A percentile compares a stretch with the other conserved stretches of the same genome.
Evolutionary conservation across 2,888 invertebrate species (phyloP).

Genomic region (Caenorhabditis panamensis): DNA sequence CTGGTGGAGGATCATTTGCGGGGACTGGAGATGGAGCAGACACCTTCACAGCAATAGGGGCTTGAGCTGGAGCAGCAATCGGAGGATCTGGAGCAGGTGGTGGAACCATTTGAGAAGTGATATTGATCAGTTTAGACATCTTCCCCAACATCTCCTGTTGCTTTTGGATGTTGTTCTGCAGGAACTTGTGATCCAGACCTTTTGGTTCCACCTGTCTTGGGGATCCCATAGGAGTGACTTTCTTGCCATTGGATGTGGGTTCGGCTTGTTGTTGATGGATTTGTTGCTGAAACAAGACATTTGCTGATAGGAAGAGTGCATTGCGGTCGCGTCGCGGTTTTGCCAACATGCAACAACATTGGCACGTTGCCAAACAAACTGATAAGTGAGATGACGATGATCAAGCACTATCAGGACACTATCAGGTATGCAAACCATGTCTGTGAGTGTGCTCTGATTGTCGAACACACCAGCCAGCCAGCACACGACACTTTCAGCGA

Average conservation of each 20-base stretch:
- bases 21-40: background rate
- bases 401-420: constrained; percentile 1
- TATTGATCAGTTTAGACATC: constrained; percentile 28
- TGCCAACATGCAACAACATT: background rate
- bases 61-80: background rate
- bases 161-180: constrained; percentile 30
- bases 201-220: constrained; percentile 1
- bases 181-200: constrained; percentile 14
- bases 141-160: constrained; percentile 28
- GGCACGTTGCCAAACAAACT: constrained; percentile 17
- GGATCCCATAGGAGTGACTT: background rate
- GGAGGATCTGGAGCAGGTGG: background rate
- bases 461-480: constrained; percentile 11
- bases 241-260: background rate
- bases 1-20: background rate
- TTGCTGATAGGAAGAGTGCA: too few relatives aligned
- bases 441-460: constrained; percentile 22
- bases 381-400: constrained; percentile 9
- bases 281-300: constrained; percentile 31
- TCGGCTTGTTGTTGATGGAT: background rate
- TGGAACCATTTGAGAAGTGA: background rate
- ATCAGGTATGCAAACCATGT: constrained; percentile 8
- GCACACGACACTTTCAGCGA: constrained; percentile 13
- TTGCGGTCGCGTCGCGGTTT: too few relatives aligned
- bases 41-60: background rate